Evolutionary conservation across 2,797 vertebrate genomes (phyloP), one percentile per base, ranked within the genome.

Genomic region (Podarcis lilfordi): DNA sequence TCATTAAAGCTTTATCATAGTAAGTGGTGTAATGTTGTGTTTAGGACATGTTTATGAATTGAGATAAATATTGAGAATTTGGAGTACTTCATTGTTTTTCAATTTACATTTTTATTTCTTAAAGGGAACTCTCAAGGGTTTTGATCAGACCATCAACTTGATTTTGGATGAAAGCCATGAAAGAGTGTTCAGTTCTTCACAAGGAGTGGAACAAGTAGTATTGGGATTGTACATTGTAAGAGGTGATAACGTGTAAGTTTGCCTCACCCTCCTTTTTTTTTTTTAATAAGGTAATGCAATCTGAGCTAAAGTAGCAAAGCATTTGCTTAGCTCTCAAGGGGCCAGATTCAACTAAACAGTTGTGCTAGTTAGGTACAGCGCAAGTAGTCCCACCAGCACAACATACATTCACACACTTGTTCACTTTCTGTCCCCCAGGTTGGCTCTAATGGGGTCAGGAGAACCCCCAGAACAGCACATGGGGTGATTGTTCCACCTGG

Each of bases 101-200:
- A 64, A 19, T 64, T 64, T 64, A 23, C 61, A 64, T 64, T 64
- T 64, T 23, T 23, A 64, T 64, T 23, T 64, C 88, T 89, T 90
- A 45, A 86, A 99, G 99, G 99, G 99, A 72, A 99, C 99, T 0
- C 95, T 99, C 75, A 99, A 99, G 95, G 99, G 99, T 89, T 99
- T 99, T 94, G 99, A 99, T 96, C 99, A 99, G 96, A 99, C 99
- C 88, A 99, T 99, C 96, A 99, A 99, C 96, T 97, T 99, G 94
- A 99, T 99, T 95, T 97, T 99, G 96, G 99, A 99, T 91, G 99
- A 99, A 97, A 99, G 99, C 88, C 99, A 99, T 21, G 99, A 99
- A 96, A 97, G 99, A 4, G 99, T 99, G 35, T 99, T 99, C 96
- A 99, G 99, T 94, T 99, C 99, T 94, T 98, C 98, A 79, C 99